phyloP scores from a whole-genome alignment of 2,113 vertebrate genomes.

The Oenanthe oenanthe region DNA sequence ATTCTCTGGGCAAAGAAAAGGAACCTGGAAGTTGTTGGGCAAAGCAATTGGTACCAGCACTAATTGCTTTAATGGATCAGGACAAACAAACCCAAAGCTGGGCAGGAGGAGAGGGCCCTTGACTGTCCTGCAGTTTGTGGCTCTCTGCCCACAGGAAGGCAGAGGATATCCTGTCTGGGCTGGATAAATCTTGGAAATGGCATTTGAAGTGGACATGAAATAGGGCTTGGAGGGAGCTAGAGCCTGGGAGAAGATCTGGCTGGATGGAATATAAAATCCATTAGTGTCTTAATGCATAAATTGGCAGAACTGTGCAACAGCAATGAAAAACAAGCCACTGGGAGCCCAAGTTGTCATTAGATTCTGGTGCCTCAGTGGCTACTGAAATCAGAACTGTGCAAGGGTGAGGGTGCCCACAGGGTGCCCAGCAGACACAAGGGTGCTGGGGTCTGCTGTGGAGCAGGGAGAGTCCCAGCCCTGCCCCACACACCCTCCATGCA shows the following conservation, averaged over 20 bases:
- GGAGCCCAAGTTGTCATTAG: not conserved
- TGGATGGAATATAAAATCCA: constrained; percentile 15
- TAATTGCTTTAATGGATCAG: not conserved
- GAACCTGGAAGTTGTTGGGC: not conserved
- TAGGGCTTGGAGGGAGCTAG: not conserved
- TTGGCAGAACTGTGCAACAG: constrained; percentile 27
- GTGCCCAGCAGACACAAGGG: not conserved
- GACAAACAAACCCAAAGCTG: not conserved
- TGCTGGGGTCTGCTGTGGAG: not conserved
- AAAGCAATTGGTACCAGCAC: not conserved
- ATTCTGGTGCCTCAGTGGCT: not conserved
- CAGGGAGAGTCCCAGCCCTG: not conserved
- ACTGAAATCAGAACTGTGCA: not conserved
- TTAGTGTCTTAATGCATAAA: constrained; percentile 50
- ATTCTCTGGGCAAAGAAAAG: not conserved
- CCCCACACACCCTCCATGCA: not conserved
- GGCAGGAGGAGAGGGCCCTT: not conserved
- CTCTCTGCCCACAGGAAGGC: not conserved
- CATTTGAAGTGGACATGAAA: not conserved
- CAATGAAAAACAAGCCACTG: not conserved
- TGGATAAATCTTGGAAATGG: not conserved
- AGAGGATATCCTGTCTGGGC: not conserved
- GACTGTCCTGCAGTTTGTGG: not conserved
- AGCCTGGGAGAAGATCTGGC: not conserved
- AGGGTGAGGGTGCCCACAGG: not conserved